Conservation (phyloP, 35 echinoderm and acorn worm species). For the Apostichopus japonicus region DNA sequence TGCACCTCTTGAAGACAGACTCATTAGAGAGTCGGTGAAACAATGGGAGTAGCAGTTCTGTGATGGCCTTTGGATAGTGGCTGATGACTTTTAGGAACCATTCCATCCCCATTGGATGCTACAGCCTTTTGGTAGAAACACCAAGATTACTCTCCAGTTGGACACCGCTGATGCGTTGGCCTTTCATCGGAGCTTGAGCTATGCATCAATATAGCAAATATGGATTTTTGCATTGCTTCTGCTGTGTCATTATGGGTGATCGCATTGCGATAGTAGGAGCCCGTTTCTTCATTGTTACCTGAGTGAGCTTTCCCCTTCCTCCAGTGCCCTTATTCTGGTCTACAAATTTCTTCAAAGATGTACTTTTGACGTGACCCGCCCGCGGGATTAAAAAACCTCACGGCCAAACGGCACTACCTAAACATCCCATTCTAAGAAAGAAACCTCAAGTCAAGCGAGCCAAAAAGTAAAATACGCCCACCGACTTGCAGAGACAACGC, state of each 20-base stretch:
- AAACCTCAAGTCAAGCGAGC: too few species aligned
- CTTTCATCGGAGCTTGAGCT: not conserved
- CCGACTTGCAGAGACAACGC: too few species aligned
- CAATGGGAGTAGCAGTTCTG: not conserved
- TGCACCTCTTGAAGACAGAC: too few species aligned
- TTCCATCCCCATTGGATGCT: not conserved
- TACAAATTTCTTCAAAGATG: slow-evolving; percentile 29
- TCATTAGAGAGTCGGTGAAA: not conserved
- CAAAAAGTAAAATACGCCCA: too few species aligned
- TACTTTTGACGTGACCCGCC: too few species aligned
- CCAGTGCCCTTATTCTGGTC: not conserved
- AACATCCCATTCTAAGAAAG: too few species aligned
- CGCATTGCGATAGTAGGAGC: too few species aligned
- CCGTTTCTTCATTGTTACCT: slow-evolving; percentile 23
- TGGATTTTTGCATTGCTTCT: not conserved
- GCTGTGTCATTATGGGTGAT: not conserved
- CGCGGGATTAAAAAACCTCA: too few species aligned
- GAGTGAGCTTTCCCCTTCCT: slow-evolving; percentile 25
- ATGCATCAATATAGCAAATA: too few species aligned
- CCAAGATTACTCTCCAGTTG: too few species aligned
- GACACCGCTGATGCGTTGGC: too few species aligned
- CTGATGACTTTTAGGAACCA: not conserved
- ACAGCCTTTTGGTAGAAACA: slow-evolving; percentile 40
- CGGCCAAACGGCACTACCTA: too few species aligned
- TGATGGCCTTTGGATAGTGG: slow-evolving; percentile 7